Conservation (phyloP, 2,797 vertebrate species). For the Pterois miles region DNA sequence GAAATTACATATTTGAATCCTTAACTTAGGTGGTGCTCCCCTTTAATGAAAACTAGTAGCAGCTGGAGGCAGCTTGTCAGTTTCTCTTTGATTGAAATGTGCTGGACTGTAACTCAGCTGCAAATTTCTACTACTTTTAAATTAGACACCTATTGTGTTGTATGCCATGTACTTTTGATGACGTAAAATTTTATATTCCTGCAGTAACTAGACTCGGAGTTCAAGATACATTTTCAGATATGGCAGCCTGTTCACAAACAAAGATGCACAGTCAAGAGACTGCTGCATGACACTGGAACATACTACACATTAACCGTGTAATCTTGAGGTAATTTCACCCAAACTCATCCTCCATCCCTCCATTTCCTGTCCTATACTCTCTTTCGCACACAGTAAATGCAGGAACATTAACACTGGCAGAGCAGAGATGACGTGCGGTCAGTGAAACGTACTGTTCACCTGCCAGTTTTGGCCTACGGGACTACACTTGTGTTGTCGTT, state of each 20-base stretch:
- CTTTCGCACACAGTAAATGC: background rate
- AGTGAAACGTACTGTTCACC: slow-evolving; percentile 23
- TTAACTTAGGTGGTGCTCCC: background rate
- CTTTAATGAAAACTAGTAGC: background rate
- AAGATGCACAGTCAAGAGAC: background rate
- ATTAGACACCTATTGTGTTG: background rate
- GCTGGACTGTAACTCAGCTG: background rate
- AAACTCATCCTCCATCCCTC: background rate
- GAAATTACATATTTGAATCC: background rate
- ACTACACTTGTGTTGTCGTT: slow-evolving; percentile 16
- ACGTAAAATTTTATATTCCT: background rate
- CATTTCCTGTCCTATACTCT: background rate
- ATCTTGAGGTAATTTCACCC: background rate
- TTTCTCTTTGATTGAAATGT: background rate
- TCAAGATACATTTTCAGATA: background rate
- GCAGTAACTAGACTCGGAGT: background rate
- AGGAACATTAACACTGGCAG: background rate
- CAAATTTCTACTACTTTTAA: background rate
- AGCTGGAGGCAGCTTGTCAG: slow-evolving; percentile 5
- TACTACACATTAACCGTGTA: background rate
- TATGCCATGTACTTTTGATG: background rate
- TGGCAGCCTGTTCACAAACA: background rate
- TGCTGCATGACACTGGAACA: background rate
- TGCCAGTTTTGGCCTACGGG: slow-evolving; percentile 40
- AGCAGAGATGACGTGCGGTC: slow-evolving; percentile 30